Percentiles rank a stretch among this genome's conserved stretches.
Evolutionary conservation across 2,797 vertebrate species (phyloP).

Genomic region (Chrysolophus pictus): DNA sequence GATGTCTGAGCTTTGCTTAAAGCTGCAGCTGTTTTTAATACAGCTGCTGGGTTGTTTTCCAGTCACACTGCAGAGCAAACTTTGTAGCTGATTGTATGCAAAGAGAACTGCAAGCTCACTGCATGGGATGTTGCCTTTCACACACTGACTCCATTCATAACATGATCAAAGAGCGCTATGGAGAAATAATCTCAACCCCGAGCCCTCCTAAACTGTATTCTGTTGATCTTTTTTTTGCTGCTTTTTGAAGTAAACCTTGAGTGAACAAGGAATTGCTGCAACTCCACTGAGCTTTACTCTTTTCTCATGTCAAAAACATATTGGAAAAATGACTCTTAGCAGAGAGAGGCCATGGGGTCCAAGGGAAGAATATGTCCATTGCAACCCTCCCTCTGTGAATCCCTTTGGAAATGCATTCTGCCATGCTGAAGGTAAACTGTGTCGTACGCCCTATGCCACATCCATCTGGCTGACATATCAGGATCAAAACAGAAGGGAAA

Average conservation of each 20-base stretch:
- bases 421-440: not conserved
- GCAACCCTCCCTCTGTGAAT: not conserved
- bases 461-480: not conserved
- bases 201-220: not conserved
- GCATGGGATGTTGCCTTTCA: not conserved
- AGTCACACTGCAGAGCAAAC: not conserved
- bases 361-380: not conserved
- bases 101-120: not conserved
- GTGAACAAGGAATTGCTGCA: not conserved
- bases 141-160: not conserved
- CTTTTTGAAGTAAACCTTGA: not conserved
- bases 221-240: not conserved
- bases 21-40: not conserved
- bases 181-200: not conserved
- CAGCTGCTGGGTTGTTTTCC: not conserved
- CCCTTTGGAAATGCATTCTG: not conserved
- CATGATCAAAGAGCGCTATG: not conserved
- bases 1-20: not conserved
- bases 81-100: not conserved
- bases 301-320: not conserved
- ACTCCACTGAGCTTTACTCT: not conserved
- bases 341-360: rapidly evolving
- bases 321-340: not conserved
- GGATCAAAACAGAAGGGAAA: not conserved
- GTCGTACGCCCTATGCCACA: not conserved